A percentile compares a stretch with the other conserved stretches of the same genome.
Evolutionary conservation across 1,140 invertebrate species (phyloP).

Genomic region (Atopsyche davidsoni): DNA sequence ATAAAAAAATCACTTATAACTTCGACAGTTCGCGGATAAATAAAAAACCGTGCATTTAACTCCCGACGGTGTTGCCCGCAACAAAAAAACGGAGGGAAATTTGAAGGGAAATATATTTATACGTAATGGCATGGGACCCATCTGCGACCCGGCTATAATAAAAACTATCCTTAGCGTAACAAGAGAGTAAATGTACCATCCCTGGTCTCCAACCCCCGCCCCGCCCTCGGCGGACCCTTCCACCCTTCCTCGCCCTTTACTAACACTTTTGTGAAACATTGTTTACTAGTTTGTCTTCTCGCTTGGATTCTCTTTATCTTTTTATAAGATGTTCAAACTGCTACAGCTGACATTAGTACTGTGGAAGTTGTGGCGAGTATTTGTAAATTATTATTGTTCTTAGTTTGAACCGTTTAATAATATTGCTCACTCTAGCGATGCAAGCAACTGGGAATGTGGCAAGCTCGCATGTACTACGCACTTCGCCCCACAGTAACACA

Average conservation of each 20-base stretch:
- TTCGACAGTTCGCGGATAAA: too few relatives aligned
- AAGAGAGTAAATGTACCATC: slow-evolving; percentile 29
- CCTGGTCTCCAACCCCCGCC: slow-evolving; percentile 7
- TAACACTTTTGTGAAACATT: slow-evolving; percentile 26
- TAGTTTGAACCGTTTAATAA: too few relatives aligned
- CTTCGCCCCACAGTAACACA: too few relatives aligned
- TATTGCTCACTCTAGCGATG: too few relatives aligned
- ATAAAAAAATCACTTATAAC: too few relatives aligned
- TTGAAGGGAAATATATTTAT: slow-evolving; percentile 27
- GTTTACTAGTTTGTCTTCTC: slow-evolving; percentile 26
- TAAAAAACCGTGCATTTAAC: too few relatives aligned
- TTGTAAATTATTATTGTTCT: too few relatives aligned
- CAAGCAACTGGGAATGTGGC: too few relatives aligned
- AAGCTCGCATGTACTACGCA: too few relatives aligned
- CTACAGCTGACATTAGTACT: too few relatives aligned
- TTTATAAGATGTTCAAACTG: slow-evolving; percentile 2
- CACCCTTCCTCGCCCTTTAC: slow-evolving; percentile 17
- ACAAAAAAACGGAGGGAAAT: slow-evolving; percentile 19
- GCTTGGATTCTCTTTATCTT: slow-evolving; percentile 9
- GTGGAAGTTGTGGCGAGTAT: too few relatives aligned
- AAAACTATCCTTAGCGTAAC: slow-evolving; percentile 29
- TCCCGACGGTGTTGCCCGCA: too few relatives aligned
- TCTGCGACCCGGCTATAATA: slow-evolving; percentile 28
- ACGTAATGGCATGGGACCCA: slow-evolving; percentile 23
- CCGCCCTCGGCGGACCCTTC: slow-evolving; percentile 11